Conservation (phyloP, 2,888 invertebrate species). For the Brachypalpus laphriformis region DNA sequence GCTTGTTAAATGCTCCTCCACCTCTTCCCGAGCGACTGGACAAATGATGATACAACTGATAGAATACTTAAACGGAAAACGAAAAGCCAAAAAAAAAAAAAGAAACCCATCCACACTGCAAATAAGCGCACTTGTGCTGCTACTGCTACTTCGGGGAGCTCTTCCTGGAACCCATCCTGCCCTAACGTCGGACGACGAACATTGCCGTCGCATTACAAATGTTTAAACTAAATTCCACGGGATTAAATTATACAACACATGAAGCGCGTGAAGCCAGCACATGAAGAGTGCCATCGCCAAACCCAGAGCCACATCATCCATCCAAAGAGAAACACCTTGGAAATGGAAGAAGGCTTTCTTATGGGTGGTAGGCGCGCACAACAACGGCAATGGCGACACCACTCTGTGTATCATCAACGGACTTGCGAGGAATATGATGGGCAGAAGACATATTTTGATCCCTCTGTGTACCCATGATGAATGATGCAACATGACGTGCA, state of each 20-base stretch:
- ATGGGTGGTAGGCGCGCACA: conserved; percentile 60
- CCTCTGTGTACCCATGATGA: conserved; percentile 71
- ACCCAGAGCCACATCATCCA: conserved; percentile 8
- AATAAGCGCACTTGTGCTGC: conserved; percentile 51
- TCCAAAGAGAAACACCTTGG: conserved; percentile 29
- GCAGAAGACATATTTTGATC: conserved; percentile 73
- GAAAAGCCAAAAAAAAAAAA: conserved; percentile 2
- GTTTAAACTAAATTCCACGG: conserved; percentile 72
- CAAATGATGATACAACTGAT: conserved; percentile 73
- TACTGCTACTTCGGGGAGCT: conserved; percentile 41
- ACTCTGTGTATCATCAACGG: conserved; percentile 60
- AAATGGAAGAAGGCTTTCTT: conserved; percentile 36
- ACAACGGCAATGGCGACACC: conserved; percentile 66
- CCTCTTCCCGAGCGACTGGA: conserved; percentile 39
- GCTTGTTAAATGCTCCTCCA: conserved; percentile 66
- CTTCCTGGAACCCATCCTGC: conserved; percentile 62
- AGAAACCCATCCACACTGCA: conserved; percentile 21
- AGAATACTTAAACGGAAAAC: conserved; percentile 66
- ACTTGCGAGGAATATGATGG: conserved; percentile 67
- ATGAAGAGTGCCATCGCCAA: background rate
- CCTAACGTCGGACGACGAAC: background rate
- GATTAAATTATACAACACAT: conserved; percentile 69
- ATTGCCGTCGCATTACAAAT: conserved; percentile 64
- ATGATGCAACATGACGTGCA: conserved; percentile 73
- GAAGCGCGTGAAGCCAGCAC: conserved; percentile 57